Evolutionary conservation across 2,797 vertebrate species (phyloP).

Genomic region (Melanotaenia parkinsoni): DNA sequence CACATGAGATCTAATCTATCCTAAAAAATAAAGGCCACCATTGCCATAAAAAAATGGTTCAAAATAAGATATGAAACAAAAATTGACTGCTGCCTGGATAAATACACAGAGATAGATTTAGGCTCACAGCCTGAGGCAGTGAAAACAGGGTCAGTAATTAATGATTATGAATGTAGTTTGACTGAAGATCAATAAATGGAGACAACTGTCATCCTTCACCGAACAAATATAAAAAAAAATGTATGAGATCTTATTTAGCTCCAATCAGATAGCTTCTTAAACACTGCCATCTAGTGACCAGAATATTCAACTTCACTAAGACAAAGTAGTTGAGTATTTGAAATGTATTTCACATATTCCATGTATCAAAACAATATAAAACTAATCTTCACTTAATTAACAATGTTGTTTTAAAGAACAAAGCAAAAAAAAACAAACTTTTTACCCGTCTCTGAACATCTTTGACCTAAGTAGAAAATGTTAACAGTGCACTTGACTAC

Average conservation of each 20-base stretch:
- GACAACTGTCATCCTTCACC: conserved; percentile 2
- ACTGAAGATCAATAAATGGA: neutral
- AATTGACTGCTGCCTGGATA: conserved; percentile 1
- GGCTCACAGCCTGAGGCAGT: neutral
- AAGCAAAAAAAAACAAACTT: no score
- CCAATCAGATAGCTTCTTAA: no score
- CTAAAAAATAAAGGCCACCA: neutral
- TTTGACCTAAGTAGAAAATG: neutral
- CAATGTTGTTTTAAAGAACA: no score
- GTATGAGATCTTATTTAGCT: no score
- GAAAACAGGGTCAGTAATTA: conserved; percentile 20
- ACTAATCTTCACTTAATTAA: no score
- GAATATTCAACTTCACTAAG: neutral
- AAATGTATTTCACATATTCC: no score
- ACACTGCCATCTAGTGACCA: neutral
- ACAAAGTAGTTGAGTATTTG: neutral
- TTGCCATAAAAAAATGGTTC: neutral
- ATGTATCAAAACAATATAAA: no score
- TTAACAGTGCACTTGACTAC: neutral
- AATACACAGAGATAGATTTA: conserved; percentile 7
- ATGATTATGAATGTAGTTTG: conserved; percentile 7
- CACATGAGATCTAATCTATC: neutral
- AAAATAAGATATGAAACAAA: conserved; percentile 18
- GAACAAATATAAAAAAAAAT: neutral
- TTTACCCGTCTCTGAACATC: no score